Percentiles rank a stretch among this genome's conserved stretches.
phyloP scores from a whole-genome alignment of 2,797 vertebrate species.

The Clamator glandarius region DNA sequence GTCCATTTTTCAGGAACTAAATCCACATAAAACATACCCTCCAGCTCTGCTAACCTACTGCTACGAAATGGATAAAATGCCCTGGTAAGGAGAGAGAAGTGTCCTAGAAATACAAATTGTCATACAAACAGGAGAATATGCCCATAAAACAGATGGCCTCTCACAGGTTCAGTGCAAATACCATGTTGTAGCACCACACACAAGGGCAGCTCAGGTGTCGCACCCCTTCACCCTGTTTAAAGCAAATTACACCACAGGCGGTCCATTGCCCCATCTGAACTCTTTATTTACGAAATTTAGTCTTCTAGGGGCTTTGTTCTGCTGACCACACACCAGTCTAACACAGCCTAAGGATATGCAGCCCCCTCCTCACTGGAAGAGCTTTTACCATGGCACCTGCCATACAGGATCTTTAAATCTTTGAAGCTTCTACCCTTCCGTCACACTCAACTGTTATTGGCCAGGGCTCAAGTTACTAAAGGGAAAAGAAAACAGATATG shows the following conservation, averaged over 20 bases:
- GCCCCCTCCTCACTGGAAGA: neutral
- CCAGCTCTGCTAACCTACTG: neutral
- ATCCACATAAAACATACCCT: constrained; percentile 15
- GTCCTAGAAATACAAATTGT: neutral
- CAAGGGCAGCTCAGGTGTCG: accelerated
- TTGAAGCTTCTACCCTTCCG: neutral
- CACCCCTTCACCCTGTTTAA: neutral
- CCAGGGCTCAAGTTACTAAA: neutral
- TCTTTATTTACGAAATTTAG: neutral
- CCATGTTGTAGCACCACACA: accelerated
- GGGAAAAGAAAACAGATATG: neutral
- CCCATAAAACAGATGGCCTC: neutral
- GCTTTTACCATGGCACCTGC: neutral
- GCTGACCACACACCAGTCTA: neutral
- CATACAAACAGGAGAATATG: neutral
- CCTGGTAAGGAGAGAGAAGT: neutral
- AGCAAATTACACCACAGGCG: accelerated
- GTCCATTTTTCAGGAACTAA: constrained; percentile 1
- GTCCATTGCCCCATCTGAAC: neutral
- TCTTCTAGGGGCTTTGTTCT: neutral
- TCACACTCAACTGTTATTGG: neutral
- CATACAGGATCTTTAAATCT: neutral
- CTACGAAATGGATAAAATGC: neutral
- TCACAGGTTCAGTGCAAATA: neutral
- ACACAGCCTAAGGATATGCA: neutral